Base-by-base conservation (phyloP, 2,113 vertebrate species). In the Zapornia atra region DNA sequence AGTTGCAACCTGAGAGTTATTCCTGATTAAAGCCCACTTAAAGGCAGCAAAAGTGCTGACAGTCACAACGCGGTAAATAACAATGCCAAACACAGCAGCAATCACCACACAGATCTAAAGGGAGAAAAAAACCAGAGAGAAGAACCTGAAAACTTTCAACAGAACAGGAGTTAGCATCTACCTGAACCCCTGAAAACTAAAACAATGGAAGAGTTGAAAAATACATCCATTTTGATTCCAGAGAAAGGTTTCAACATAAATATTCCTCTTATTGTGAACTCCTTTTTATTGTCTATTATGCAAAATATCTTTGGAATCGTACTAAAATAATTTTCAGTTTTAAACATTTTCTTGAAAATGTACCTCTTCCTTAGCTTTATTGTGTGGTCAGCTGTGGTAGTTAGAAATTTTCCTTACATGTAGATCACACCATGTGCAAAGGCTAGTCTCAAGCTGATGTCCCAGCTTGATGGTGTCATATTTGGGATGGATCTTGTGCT, bases 1-100 rank as follows among this genome's bases (percentile, higher is more conserved):
- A 76, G 99, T 99, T 56, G 99, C 99, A 86, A 99, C 98, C 98
- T 99, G 99, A 98, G 99, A 99, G 96, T 99, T 99, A 97, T 99
- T 99, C 97, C 99, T 99, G 98, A 99, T 99, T 95, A 99, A 97
- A 48, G 98, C 99, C 99, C 98, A 99, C 96, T 99, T 99, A 69
- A 99, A 99, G 95, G 99, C 99, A 56, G 99, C 99, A 9, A 99
- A 99, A 86, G 99, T 99, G 98, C 99, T 99, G 97, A 99, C 99
- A 31, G 99, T 99, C 98, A 99, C 99, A 95, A 99, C 99, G 16
- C 99, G 98, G 96, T 99, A 99, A 95, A 99, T 99, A 96, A 99
- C 99, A 34, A 99, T 99, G 93, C 99, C 99, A 11, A 99, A 99
- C 86, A 99, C 99, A 10, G 99, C 99, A 13, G 99, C 99, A 31